Evolutionary conservation across 2,113 vertebrate species (phyloP), one percentile per base, ranked within the genome.

Genomic region (Otis tarda): DNA sequence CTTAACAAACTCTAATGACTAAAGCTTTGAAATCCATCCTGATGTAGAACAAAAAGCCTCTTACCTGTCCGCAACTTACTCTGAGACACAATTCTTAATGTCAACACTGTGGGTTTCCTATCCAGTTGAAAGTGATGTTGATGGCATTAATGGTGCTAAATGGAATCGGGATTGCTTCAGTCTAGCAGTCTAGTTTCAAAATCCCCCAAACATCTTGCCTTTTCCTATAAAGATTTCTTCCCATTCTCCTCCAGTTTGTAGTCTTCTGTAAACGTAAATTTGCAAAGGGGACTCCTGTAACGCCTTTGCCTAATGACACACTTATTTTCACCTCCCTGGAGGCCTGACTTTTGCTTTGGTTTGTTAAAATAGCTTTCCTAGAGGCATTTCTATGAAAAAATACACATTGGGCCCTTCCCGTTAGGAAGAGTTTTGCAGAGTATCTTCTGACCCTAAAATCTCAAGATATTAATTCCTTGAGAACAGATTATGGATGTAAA

Each of bases 391-490:
- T 67, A 24, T 11, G 25, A 74, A 57, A 57, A 35, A 5, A 45
- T 14, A 8, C 6, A 59, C 39, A 33, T 2, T 33, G 10, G 10
- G 1, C 4, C 10, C 6, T 61, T 93, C 14, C 6, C 0, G 1
- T 31, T 45, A 28, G 5, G 6, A 75, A 4, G 2, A 57, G 10
- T 33, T 81, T 69, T 76, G 17, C 31, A 45, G 10, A 2, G 1
- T n/a, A 18, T 13, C 7, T 83, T 85, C 37, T 61, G 25, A 50
- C 24, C 14, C 16, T 33, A 69, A 87, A 75, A 93, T 73, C 27
- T 88, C n/a, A 59, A 64, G 14, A 17, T 50, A 33, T 49, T 85
- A 81, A 88, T 82, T 95, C 22, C 12, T 37, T 65, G 10, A 15
- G 60, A 94, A 74, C 9, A 74, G 37, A 86, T 50, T 82, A 87